Evolutionary conservation across 35 echinoderm and acorn worm species (phyloP).

Genomic region (Patiria miniata): DNA sequence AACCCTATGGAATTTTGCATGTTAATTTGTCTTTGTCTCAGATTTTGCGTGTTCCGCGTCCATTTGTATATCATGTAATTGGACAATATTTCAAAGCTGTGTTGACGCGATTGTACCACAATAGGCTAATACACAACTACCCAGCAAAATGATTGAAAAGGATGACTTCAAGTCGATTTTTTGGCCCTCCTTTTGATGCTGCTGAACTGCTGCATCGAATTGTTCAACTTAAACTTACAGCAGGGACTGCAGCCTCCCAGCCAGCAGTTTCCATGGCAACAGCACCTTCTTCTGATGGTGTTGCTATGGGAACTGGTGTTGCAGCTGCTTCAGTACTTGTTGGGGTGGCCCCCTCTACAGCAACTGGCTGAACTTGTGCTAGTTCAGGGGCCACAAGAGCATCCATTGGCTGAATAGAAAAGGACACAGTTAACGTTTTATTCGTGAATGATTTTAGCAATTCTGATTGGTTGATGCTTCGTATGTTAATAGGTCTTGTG

Average conservation of each 20-base stretch:
- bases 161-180: background rate
- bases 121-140: no score
- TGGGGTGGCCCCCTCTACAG: background rate
- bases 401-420: background rate
- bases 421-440: no score
- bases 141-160: no score
- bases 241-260: conserved; percentile 76
- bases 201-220: background rate
- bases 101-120: no score
- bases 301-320: background rate
- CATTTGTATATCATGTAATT: no score
- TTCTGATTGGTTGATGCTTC: no score
- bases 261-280: conserved; percentile 41
- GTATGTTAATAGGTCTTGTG: no score
- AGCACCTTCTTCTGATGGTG: background rate
- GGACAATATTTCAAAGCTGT: no score
- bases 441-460: no score
- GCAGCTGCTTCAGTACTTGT: conserved; percentile 2
- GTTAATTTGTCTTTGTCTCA: no score
- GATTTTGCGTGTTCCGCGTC: no score
- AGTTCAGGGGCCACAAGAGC: background rate
- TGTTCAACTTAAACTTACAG: conserved; percentile 42
- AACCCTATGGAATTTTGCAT: no score
- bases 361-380: background rate
- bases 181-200: background rate